Conservation (phyloP, 1,140 invertebrate species). For the Drosophila eugracilis region DNA sequence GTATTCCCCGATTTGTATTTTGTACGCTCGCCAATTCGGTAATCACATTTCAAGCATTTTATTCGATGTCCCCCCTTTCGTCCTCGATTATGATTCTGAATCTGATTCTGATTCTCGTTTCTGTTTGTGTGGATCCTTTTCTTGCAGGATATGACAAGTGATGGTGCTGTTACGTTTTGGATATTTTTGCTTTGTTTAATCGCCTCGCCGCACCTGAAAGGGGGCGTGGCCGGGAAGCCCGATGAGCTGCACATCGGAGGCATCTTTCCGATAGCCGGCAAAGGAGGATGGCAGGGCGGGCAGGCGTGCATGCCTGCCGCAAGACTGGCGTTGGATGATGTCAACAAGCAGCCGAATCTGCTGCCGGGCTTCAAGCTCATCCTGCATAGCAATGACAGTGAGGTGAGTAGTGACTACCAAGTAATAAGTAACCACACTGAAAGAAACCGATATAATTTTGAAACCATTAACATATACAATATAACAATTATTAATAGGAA, state of each 20-base stretch:
- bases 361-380: constrained; percentile 96
- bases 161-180: constrained; percentile 85
- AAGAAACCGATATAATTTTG: not conserved
- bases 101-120: not conserved
- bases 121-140: constrained; percentile 8
- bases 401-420: constrained; percentile 88
- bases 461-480: too few species aligned
- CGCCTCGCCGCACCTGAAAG: constrained; percentile 71
- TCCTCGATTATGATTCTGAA: constrained; percentile 1
- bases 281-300: constrained; percentile 98
- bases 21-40: constrained; percentile 51
- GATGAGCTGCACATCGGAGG: constrained; percentile 97
- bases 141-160: constrained; percentile 85
- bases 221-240: constrained; percentile 69
- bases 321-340: constrained; percentile 96
- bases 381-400: constrained; percentile 98
- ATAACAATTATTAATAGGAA: too few species aligned
- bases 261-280: constrained; percentile 97
- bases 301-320: constrained; percentile 98
- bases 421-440: not conserved
- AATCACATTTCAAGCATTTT: constrained; percentile 70
- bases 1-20: constrained; percentile 57
- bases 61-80: not conserved
- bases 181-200: constrained; percentile 85
- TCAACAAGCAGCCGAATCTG: constrained; percentile 95